A percentile compares a stretch with the other conserved stretches of the same genome.
These are phyloP conservation scores for Hylaea fasciaria DNA, from an alignment of 2,888 invertebrate genomes.

Conservation along the genomic window DNA sequence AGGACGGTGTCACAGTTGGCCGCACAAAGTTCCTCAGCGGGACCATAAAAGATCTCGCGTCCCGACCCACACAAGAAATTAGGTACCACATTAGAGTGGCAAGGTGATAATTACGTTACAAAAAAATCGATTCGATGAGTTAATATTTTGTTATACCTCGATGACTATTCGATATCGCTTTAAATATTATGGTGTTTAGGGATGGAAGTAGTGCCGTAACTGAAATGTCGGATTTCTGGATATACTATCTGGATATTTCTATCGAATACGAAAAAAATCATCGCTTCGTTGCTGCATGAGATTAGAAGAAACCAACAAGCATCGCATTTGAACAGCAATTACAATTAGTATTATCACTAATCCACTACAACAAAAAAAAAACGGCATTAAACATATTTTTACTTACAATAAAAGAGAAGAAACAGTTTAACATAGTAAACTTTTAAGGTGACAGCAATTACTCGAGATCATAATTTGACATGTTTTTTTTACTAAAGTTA, in stretches of 20 bases:
- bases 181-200: slow-evolving; percentile 45
- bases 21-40: slow-evolving; percentile 58
- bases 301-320: no score
- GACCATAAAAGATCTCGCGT: slow-evolving; percentile 71
- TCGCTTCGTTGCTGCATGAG: no score
- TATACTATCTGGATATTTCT: not conserved
- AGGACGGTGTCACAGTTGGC: slow-evolving; percentile 61
- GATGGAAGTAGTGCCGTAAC: slow-evolving; percentile 4
- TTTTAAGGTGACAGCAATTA: no score
- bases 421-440: no score
- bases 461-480: no score
- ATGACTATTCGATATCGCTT: slow-evolving; percentile 68
- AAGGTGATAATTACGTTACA: slow-evolving; percentile 82
- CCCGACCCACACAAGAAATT: slow-evolving; percentile 81
- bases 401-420: no score
- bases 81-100: slow-evolving; percentile 79
- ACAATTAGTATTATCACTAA: no score
- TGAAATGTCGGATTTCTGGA: not conserved
- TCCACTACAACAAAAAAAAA: no score
- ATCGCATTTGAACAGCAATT: no score
- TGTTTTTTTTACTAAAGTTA: no score
- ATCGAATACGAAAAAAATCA: no score
- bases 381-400: no score
- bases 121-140: slow-evolving; percentile 77
- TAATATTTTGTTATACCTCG: slow-evolving; percentile 75